These are phyloP conservation scores for Cryptoblepharus egeriae DNA, from an alignment of 2,797 vertebrate species.

Conservation along the genomic window DNA sequence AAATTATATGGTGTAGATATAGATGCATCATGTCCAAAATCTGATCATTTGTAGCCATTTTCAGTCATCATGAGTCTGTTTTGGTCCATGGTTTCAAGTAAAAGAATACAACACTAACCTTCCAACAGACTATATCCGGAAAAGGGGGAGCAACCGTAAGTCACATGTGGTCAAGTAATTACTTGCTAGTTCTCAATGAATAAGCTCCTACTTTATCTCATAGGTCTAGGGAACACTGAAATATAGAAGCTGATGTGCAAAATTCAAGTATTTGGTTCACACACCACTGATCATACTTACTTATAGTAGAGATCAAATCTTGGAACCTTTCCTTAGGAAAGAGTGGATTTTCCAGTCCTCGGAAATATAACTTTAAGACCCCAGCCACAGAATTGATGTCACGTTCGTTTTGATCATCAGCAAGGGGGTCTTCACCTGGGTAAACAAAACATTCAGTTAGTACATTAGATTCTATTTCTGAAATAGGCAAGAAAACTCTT, in stretches of 20 bases:
- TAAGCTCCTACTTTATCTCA: background rate
- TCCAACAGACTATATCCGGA: background rate
- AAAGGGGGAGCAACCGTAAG: background rate
- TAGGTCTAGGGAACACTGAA: background rate
- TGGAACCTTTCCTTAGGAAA: constrained; percentile 98
- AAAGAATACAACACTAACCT: background rate
- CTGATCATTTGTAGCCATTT: background rate
- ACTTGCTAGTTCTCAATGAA: background rate
- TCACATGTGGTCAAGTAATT: background rate
- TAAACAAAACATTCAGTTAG: constrained; percentile 22
- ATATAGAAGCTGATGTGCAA: background rate
- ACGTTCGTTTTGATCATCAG: constrained; percentile 94
- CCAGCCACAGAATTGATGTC: constrained; percentile 98
- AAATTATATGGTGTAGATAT: background rate
- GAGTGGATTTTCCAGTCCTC: constrained; percentile 96
- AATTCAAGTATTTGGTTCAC: background rate
- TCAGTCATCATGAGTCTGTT: background rate
- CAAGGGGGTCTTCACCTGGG: constrained; percentile 94
- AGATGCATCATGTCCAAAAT: background rate
- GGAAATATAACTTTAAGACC: constrained; percentile 97
- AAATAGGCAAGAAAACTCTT: background rate
- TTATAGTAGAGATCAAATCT: constrained; percentile 97
- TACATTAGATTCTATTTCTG: background rate
- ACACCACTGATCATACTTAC: constrained; percentile 79
- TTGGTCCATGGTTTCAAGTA: background rate